Evolutionary conservation across 2,888 invertebrate genomes (phyloP), one percentile per base, ranked within the genome.

Genomic region (Ametastegia equiseti): DNA sequence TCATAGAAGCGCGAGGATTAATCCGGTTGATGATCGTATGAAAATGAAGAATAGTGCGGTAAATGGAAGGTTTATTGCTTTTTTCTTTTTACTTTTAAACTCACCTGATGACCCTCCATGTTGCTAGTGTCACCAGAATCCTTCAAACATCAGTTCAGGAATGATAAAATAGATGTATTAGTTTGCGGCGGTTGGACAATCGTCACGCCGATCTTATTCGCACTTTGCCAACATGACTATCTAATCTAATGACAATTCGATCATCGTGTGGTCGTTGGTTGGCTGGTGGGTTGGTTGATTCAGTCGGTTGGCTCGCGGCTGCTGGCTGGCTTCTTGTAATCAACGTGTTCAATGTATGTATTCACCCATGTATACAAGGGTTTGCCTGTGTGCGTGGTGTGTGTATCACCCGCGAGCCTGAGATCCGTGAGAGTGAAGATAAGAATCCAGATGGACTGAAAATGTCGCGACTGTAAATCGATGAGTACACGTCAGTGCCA

Each of bases 91-190:
- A 11, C 33, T 19, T 0, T 39, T 13, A 9, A 19, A 50, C 75
- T 78, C 63, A 78, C 78, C 78, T 78, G 78, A 63, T 60, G 78
- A 78, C 78, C 78, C 78, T 78, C 78, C 78, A 78, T 78, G 63
- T 78, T 63, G 78, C n/a, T 54, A 39, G 36, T 67, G 78, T 78
- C 78, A 78, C 60, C 78, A 78, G 42, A 42, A 45, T 27, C 42
- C 15, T 27, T 45, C 45, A 1, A 45, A 42, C 60, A 13, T 15
- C 27, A 13, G n/a, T 54, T 75, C n/a, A n/a, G n/a, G n/a, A n/a
- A n/a, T n/a, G n/a, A 54, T 54, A 54, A 33, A 33, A 36, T 47
- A 36, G 23, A n/a, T 54, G 45, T 19, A 47, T 7, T 13, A 27
- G n/a, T 54, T 27, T 7, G 54, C 50, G 75, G 75, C 54, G 75